phyloP scores from a whole-genome alignment of 2,113 vertebrate genomes.

The Charadrius vociferus region DNA sequence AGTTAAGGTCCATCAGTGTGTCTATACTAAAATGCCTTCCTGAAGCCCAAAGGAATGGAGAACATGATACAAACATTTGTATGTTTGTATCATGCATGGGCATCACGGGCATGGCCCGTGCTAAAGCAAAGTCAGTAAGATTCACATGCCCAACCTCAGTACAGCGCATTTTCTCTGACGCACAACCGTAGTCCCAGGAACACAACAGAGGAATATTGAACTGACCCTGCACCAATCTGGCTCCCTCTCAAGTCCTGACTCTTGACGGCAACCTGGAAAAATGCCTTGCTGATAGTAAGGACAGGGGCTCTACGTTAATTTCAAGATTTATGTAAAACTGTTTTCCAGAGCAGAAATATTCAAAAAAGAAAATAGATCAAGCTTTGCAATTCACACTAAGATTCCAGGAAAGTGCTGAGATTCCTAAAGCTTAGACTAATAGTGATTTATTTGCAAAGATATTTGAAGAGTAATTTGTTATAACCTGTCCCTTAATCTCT shows the following conservation, averaged over 20 bases:
- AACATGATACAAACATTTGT: not conserved
- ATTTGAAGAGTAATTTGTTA: not conserved
- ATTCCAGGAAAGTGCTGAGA: not conserved
- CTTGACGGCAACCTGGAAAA: not conserved
- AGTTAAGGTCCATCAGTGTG: fast-evolving
- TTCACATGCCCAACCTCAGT: fast-evolving
- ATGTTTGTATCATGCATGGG: too few species aligned
- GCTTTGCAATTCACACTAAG: not conserved
- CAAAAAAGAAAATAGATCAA: not conserved
- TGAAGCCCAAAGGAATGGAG: not conserved
- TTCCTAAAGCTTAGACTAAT: not conserved
- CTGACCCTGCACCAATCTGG: not conserved
- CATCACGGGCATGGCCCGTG: fast-evolving
- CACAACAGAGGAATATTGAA: not conserved
- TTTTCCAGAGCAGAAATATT: not conserved
- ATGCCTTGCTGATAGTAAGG: not conserved
- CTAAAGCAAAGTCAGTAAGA: not conserved
- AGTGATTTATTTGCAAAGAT: not conserved
- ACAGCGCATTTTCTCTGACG: not conserved
- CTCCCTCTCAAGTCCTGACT: not conserved
- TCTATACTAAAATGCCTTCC: not conserved
- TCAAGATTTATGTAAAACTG: not conserved
- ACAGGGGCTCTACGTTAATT: not conserved
- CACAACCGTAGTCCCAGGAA: fast-evolving
- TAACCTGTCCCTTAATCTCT: not conserved